phyloP scores from a whole-genome alignment of 2,797 vertebrate genomes.

The Borostomias antarcticus region DNA sequence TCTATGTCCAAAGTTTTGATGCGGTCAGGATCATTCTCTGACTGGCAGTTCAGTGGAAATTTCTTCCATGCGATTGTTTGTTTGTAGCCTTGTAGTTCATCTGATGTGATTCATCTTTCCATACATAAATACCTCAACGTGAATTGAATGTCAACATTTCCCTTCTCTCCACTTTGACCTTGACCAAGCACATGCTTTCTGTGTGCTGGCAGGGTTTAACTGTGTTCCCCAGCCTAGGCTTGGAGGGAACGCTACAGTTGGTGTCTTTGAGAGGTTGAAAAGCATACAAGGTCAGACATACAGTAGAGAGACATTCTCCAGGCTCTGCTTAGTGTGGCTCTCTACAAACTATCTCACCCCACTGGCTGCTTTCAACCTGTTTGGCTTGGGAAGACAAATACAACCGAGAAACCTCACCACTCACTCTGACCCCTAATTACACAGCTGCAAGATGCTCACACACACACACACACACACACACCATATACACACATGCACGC shows the following conservation, averaged over 20 bases:
- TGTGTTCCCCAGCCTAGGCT: slow-evolving; percentile 51
- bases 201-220: slow-evolving; percentile 44
- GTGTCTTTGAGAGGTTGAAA: slow-evolving; percentile 53
- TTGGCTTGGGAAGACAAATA: slow-evolving; percentile 46
- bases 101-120: slow-evolving; percentile 14
- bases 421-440: slow-evolving; percentile 32
- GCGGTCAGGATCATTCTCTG: slow-evolving; percentile 53
- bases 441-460: slow-evolving; percentile 9
- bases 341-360: slow-evolving; percentile 27
- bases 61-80: slow-evolving; percentile 23
- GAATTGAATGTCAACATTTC: slow-evolving; percentile 32
- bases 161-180: slow-evolving; percentile 42
- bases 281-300: slow-evolving; percentile 49
- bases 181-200: slow-evolving; percentile 45
- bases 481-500: slow-evolving; percentile 8
- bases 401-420: slow-evolving; percentile 45
- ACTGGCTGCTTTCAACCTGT: slow-evolving; percentile 34
- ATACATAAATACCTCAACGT: slow-evolving; percentile 38
- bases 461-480: slow-evolving; percentile 18
- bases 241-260: slow-evolving; percentile 37
- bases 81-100: background rate
- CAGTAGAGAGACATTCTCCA: slow-evolving; percentile 44
- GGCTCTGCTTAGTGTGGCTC: slow-evolving; percentile 33
- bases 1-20: slow-evolving; percentile 52
- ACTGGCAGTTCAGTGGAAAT: slow-evolving; percentile 42